Evolutionary conservation across 2,888 invertebrate species (phyloP), one percentile per base, ranked within the genome.

Genomic region (Anarsia innoxiella): DNA sequence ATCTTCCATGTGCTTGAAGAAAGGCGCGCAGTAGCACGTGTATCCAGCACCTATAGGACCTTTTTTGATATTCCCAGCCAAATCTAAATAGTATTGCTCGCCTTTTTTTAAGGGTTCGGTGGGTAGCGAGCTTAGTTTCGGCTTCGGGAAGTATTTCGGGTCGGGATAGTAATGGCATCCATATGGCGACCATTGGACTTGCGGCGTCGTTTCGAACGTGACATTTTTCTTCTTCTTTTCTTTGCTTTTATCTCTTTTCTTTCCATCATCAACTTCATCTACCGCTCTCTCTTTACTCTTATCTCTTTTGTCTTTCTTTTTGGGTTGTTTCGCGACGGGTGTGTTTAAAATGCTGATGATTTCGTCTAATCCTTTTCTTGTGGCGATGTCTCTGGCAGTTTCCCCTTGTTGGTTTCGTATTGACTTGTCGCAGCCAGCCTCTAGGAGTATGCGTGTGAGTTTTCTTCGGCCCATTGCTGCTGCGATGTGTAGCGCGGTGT

Each of bases 31-130:
- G 64, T 95, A 95, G 71, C 96, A 96, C 0, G 94, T 93, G 67
- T 95, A 94, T 0, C 96, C 95, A 1, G 95, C 92, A 0, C 97
- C 96, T n/a, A 96, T 91, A 0, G 97, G 97, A 1, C 97, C 97
- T 79, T 97, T 97, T 54, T 95, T 91, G 44, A 97, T 94, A 64
- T 97, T 96, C 1, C 97, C 97, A 9, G 96, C 96, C 49, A 98
- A 87, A 71, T 97, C 97, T 50, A 97, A 86, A 72, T 93, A 98
- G 73, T 97, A 97, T 71, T 97, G 96, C 75, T 96, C 95, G 42
- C 97, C 97, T 57, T 91, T 90, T 54, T 88, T 88, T 12, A 96
- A 78, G 0, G 95, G 95, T 69, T 95, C 95, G 66, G 92, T 88
- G 46, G 96, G 96, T 45, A 96, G 77, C 35, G 94, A 93, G 72